Conservation (phyloP, 1,140 invertebrate species). For the Drosophila takahashii region DNA sequence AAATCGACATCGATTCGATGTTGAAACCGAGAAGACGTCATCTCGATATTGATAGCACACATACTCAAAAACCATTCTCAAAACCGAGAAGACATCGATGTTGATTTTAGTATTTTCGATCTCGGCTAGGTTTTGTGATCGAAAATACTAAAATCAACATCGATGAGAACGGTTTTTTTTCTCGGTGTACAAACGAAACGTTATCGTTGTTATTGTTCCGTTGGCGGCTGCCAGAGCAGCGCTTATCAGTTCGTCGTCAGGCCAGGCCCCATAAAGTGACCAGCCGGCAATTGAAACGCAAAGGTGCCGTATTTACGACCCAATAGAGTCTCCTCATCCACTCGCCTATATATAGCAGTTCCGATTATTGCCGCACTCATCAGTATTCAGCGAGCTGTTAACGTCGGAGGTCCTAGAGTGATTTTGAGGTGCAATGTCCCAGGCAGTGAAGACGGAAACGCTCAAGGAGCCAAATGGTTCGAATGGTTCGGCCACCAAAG, state of each 20-base stretch:
- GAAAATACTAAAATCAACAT: no score
- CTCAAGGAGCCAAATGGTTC: constrained; percentile 26
- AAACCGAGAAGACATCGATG: no score
- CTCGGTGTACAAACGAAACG: constrained; percentile 16
- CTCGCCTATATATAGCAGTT: constrained; percentile 55
- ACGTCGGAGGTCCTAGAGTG: constrained; percentile 8
- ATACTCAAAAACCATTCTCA: no score
- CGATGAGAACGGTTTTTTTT: no score
- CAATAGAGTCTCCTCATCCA: constrained; percentile 47
- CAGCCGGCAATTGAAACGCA: constrained; percentile 52
- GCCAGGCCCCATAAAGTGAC: constrained; percentile 64
- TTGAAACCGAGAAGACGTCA: no score
- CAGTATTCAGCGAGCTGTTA: constrained; percentile 49
- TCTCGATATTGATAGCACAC: no score
- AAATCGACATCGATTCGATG: no score
- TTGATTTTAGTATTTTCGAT: no score
- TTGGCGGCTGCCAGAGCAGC: constrained; percentile 19
- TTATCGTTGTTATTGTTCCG: constrained; percentile 62
- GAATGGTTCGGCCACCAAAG: constrained; percentile 14
- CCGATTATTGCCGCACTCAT: constrained; percentile 16
- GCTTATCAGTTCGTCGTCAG: constrained; percentile 65
- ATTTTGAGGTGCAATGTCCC: constrained; percentile 39
- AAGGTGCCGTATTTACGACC: constrained; percentile 70
- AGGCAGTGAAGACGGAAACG: constrained; percentile 41
- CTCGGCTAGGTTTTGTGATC: no score